Base-by-base conservation (phyloP, 2,797 vertebrate species). In the Pseudotriccus pelzelni region DNA sequence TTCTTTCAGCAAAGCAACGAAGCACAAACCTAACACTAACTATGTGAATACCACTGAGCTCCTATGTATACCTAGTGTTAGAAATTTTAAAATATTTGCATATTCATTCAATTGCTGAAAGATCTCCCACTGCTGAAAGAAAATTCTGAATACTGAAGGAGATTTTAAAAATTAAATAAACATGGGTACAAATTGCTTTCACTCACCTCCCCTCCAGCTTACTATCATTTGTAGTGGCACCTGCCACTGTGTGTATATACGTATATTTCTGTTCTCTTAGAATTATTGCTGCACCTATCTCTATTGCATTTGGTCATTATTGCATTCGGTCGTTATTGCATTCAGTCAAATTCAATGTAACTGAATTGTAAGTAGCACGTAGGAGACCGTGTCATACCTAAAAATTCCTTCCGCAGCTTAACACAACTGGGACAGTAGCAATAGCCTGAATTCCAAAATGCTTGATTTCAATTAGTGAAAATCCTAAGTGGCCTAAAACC, bases 391-490 rank as follows among this genome's bases (percentile, higher is more conserved):
- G 19, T 59, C 2, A 1, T 49, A 44, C 30, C 23, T 86, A 73
- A 91, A 89, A 91, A 78, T 89, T 53, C 43, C 46, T 74, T 87
- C 75, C 52, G n/a, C 43, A 89, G 16, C 53, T 93, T 83, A 77
- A 11, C 36, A 70, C 58, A 32, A 7, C 49, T 34, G 64, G 72
- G 46, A 52, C 44, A 82, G 53, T 34, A 79, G 46, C 37, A 81
- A 16, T 28, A 87, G 36, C 32, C 50, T 86, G 50, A 21, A 27
- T 90, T 81, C 70, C 63, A 41, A 92, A 80, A 72, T 64, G 16
- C 46, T 78, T 82, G 32, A 67, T 94, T 94, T 94, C 58, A 69
- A 20, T 76, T 68, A 76, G 7, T 63, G 58, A 91, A 94, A 89
- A 93, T 67, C 73, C 37, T 46, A 21, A 76, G 22, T 63, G n/a